Base-by-base conservation (phyloP, 1,140 invertebrate genomes). In the Samia ricini region DNA sequence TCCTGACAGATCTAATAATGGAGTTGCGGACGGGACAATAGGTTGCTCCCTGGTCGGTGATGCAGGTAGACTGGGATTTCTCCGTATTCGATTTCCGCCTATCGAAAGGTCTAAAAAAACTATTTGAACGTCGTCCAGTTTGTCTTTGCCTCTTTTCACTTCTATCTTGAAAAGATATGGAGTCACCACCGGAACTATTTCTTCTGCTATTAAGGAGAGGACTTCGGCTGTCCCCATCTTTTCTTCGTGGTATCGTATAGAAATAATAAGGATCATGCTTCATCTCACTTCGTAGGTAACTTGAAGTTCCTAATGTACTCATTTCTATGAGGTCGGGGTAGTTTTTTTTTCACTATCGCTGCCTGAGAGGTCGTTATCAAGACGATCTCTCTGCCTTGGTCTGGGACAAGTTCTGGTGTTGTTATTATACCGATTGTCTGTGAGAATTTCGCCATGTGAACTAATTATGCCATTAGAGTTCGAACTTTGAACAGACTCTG, bases 301-400 rank as follows among this genome's bases (percentile, higher is more conserved):
- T 79, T 10, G 83, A 83, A 7, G 81, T 73, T 36, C 91, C 89
- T 48, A 93, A 87, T 63, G 92, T 92, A 71, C 92, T 93, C 72
- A 93, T 92, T 81, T 94, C 94, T 71, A 95, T 89, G 12, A 95
- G 90, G 73, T 95, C 94, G 0, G 94, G 94, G 65, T 93, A 94
- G 77, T 92, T 93, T 68, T 91, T n/a, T n/a, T 92, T 66, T 94
- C 93, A 75, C 92, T 91, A 78, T 94, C 91, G 69, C 92, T 89
- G 55, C 81, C 80, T 77, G 87, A 91, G 26, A 93, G 78, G 88
- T 93, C 91, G 76, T 91, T 92, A 78, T 91, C 92, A 49, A 91
- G 88, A 10, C 82, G 89, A 33, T 91, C 91, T 63, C 80, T 88
- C 74, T 78, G 68, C 56, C 81, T 73, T 23, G 77, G 75, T 33